A percentile compares a stretch with the other conserved stretches of the same genome.
Evolutionary conservation across 2,888 invertebrate genomes (phyloP).

Genomic region (Bedellia somnulentella): DNA sequence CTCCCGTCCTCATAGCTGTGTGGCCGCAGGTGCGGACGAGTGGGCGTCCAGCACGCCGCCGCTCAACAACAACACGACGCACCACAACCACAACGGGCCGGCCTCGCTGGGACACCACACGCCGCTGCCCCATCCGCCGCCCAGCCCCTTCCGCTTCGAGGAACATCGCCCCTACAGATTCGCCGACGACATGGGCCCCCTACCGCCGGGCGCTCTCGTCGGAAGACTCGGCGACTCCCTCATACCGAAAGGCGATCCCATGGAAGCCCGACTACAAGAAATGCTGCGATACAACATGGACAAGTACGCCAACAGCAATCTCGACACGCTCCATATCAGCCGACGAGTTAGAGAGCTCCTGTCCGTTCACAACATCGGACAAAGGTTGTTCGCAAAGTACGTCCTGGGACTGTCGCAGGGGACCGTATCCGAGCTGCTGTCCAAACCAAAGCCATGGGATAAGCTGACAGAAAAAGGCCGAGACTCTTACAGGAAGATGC

Average conservation of each 20-base stretch:
- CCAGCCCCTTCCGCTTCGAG: constrained; percentile 77
- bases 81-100: constrained; percentile 57
- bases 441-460: constrained; percentile 99
- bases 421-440: constrained; percentile 95
- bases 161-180: constrained; percentile 82
- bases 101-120: constrained; percentile 14
- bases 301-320: constrained; percentile 89
- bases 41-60: constrained; percentile 51
- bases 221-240: constrained; percentile 85
- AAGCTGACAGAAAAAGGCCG: constrained; percentile 98
- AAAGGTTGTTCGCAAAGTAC: constrained; percentile 97
- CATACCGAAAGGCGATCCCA: constrained; percentile 90
- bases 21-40: constrained; percentile 55
- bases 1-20: constrained; percentile 74
- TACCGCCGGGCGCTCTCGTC: constrained; percentile 80
- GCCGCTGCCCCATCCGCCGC: constrained; percentile 50
- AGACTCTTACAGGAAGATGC: constrained; percentile 99
- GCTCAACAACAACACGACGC: constrained; percentile 59
- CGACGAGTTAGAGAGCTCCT: constrained; percentile 90
- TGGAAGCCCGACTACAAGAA: constrained; percentile 91
- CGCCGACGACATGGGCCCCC: constrained; percentile 75
- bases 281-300: constrained; percentile 95
- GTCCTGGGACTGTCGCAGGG: constrained; percentile 96
- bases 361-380: constrained; percentile 97
- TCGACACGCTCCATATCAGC: constrained; percentile 94